These are phyloP conservation scores for Chirona hameri DNA, from an alignment of 2,888 invertebrate species.

Conservation along the genomic window DNA sequence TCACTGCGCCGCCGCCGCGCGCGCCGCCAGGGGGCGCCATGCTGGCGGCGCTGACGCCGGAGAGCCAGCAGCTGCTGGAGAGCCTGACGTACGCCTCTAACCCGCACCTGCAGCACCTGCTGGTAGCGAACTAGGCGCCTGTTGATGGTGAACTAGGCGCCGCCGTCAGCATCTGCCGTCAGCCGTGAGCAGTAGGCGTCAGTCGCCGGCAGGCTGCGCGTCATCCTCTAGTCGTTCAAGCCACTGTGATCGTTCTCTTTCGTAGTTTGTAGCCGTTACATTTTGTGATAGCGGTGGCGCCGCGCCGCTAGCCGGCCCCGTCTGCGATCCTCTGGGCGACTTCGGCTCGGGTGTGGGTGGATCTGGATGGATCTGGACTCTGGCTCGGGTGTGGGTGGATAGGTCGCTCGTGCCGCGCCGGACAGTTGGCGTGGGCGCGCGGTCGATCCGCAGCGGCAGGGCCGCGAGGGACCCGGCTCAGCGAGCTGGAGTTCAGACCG, in stretches of 20 bases:
- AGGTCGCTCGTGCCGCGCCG: no score
- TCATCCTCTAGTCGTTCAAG: not conserved
- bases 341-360: no score
- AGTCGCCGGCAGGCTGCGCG: not conserved
- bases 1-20: slow-evolving; percentile 33
- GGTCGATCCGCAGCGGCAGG: no score
- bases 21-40: slow-evolving; percentile 31
- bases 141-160: not conserved
- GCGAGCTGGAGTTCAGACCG: not conserved
- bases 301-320: not conserved
- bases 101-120: slow-evolving; percentile 1
- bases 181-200: no score
- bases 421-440: no score
- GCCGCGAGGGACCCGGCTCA: no score
- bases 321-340: no score
- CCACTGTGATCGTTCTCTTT: slow-evolving; percentile 25
- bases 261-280: not conserved
- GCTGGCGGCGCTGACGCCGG: slow-evolving; percentile 31
- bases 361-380: no score
- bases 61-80: slow-evolving; percentile 24
- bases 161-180: no score
- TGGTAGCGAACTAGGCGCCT: slow-evolving; percentile 3
- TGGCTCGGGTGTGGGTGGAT: no score
- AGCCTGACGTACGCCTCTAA: not conserved
- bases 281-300: not conserved